Conservation (phyloP, 2,888 invertebrate species). For the Copidosoma aretas region DNA sequence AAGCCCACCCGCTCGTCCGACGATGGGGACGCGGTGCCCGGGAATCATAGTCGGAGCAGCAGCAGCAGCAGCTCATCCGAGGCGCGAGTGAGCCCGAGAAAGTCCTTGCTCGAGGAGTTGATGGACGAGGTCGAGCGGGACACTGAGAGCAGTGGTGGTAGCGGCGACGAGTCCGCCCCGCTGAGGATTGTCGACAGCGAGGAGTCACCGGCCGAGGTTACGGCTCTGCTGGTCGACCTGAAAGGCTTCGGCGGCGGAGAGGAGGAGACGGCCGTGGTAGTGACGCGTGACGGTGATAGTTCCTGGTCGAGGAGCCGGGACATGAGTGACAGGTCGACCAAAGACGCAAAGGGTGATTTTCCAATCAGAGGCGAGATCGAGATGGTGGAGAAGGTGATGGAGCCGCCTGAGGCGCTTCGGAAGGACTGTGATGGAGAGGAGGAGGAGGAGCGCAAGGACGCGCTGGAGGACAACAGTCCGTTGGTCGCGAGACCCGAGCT, state of each 20-base stretch:
- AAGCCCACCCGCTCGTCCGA: background rate
- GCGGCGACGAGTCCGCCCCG: background rate
- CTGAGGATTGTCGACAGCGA: background rate
- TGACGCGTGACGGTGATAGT: no score
- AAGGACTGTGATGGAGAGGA: no score
- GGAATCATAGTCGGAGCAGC: no score
- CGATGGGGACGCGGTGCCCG: background rate
- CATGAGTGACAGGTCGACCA: no score
- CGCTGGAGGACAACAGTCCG: constrained; percentile 26
- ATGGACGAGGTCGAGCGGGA: background rate
- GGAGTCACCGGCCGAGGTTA: no score
- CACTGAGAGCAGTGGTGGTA: background rate
- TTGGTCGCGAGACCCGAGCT: constrained; percentile 26
- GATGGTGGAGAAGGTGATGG: constrained; percentile 11
- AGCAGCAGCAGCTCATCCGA: background rate
- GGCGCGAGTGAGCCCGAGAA: background rate
- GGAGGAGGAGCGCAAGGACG: constrained; percentile 29
- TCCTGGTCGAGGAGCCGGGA: no score
- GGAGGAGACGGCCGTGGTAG: no score
- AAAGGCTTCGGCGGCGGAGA: background rate
- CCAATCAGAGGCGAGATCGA: background rate
- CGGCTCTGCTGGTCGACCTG: background rate
- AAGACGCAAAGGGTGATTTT: no score
- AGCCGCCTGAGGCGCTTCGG: no score
- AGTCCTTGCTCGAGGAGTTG: constrained; percentile 5